These are phyloP conservation scores for Microplitis demolitor DNA, from an alignment of 1,140 invertebrate genomes.

Conservation along the genomic window DNA sequence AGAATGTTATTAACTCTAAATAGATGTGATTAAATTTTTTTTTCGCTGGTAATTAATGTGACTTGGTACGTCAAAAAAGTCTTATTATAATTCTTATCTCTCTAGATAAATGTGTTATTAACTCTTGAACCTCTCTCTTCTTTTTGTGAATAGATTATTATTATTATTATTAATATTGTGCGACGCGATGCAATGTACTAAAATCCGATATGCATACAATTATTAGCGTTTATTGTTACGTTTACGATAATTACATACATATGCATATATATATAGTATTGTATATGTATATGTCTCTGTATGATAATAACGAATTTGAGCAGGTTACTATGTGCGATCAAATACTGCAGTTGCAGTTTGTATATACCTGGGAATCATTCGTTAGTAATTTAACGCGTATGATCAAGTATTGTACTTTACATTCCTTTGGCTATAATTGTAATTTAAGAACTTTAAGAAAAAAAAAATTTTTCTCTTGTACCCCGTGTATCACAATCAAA, in stretches of 20 bases:
- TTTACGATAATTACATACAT: neutral
- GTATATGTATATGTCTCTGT: too few relatives aligned
- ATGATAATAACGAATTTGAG: constrained; percentile 34
- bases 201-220: neutral
- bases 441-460: constrained; percentile 47
- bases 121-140: too few relatives aligned
- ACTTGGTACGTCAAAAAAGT: too few relatives aligned
- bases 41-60: constrained; percentile 15
- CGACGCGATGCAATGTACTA: constrained; percentile 10
- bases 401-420: constrained; percentile 63
- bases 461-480: constrained; percentile 27
- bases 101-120: too few relatives aligned
- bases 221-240: neutral
- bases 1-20: constrained; percentile 11
- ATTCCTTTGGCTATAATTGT: constrained; percentile 63
- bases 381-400: constrained; percentile 40
- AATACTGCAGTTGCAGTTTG: neutral
- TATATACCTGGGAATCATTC: constrained; percentile 27
- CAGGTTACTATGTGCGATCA: constrained; percentile 54
- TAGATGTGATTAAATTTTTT: neutral
- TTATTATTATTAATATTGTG: constrained; percentile 4
- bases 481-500: constrained; percentile 27
- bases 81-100: too few relatives aligned
- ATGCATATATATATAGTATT: constrained; percentile 7
- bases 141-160: neutral